phyloP scores from a whole-genome alignment of 2,797 vertebrate genomes.

The Alca torda region DNA sequence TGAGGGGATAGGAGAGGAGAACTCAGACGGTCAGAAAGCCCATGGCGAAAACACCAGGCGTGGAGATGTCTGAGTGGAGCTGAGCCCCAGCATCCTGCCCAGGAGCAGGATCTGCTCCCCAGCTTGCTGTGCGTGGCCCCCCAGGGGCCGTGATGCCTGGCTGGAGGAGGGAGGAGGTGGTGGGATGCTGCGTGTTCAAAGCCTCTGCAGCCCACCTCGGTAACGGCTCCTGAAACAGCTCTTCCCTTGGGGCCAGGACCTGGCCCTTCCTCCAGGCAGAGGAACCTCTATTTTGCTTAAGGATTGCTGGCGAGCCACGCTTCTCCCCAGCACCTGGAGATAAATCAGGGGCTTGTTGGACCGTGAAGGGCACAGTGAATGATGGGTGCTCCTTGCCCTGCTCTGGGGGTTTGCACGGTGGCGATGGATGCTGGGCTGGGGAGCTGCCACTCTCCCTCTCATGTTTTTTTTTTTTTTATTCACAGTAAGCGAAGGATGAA shows the following conservation, averaged over 20 bases:
- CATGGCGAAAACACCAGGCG: background rate
- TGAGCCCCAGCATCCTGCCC: background rate
- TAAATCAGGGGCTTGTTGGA: background rate
- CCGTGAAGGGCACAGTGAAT: slow-evolving; percentile 39
- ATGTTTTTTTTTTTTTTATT: background rate
- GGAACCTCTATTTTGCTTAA: background rate
- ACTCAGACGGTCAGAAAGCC: background rate
- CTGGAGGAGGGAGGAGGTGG: background rate
- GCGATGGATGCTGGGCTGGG: background rate
- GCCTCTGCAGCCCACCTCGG: background rate
- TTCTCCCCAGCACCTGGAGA: background rate
- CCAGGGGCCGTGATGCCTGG: background rate
- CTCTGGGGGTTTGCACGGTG: background rate
- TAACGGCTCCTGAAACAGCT: background rate
- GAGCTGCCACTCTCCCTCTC: background rate
- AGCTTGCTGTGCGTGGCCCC: fast-evolving
- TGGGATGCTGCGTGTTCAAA: background rate
- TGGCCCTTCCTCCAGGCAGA: background rate
- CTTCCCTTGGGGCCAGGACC: background rate
- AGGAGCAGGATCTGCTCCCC: background rate
- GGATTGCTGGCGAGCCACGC: background rate
- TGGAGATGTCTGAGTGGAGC: background rate
- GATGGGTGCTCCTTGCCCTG: background rate
- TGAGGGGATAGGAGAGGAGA: background rate
- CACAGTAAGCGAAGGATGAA: background rate